A percentile compares a stretch with the other conserved stretches of the same genome.
These are phyloP conservation scores for Ephydatia muelleri DNA, from an alignment of 37 sponge, comb jelly and placozoan genomes.

Conservation along the genomic window DNA sequence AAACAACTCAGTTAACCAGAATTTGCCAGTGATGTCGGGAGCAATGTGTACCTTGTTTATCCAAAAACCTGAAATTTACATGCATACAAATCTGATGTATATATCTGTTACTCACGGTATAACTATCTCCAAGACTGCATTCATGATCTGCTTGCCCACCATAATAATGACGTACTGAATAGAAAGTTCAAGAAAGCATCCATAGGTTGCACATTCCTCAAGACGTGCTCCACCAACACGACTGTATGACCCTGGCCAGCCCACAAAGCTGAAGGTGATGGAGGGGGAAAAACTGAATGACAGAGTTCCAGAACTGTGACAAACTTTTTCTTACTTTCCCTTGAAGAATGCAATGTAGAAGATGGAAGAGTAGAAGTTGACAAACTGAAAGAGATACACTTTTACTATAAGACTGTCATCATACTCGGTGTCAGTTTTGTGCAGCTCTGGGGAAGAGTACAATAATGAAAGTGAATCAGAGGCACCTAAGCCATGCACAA, in stretches of 20 bases:
- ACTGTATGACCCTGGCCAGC: slow-evolving; percentile 65
- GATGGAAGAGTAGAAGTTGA: slow-evolving; percentile 66
- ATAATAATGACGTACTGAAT: slow-evolving; percentile 75
- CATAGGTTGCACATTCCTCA: slow-evolving; percentile 77
- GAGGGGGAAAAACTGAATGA: background rate
- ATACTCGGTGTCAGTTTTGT: slow-evolving; percentile 64
- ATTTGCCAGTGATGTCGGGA: background rate
- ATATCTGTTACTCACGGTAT: slow-evolving; percentile 48
- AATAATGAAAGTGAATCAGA: background rate
- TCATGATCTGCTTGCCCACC: slow-evolving; percentile 77
- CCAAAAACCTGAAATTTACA: no score
- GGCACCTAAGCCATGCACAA: background rate
- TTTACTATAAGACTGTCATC: slow-evolving; percentile 57
- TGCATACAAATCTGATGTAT: background rate
- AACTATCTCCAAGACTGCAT: slow-evolving; percentile 65
- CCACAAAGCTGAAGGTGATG: slow-evolving; percentile 43
- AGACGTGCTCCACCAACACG: slow-evolving; percentile 43
- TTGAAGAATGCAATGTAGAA: slow-evolving; percentile 87
- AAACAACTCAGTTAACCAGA: no score
- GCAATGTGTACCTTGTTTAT: no score
- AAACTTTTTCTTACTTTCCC: slow-evolving; percentile 40
- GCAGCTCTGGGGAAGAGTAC: slow-evolving; percentile 34
- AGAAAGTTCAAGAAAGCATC: slow-evolving; percentile 78
- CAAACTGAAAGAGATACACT: slow-evolving; percentile 69
- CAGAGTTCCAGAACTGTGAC: background rate